Conservation (phyloP, 2,113 vertebrate species). For the Narcine bancroftii region DNA sequence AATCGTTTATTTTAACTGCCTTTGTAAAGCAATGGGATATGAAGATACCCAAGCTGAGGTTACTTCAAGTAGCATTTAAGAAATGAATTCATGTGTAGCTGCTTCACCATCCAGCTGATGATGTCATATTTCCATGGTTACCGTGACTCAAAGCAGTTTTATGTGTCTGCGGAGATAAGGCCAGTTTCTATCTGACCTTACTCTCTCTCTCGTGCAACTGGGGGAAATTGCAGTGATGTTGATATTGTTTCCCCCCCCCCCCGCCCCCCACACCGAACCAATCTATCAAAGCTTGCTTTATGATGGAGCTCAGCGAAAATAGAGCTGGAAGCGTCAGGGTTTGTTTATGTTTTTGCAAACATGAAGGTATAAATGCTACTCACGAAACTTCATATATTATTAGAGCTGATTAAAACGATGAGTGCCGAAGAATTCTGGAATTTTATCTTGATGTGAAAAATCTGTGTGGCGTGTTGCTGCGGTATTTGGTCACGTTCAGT, state of each 20-base stretch:
- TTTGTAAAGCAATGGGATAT: neutral
- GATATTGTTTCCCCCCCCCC: neutral
- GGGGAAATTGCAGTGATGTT: conserved; percentile 7
- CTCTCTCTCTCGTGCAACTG: neutral
- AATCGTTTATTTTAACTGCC: neutral
- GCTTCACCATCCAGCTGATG: conserved; percentile 18
- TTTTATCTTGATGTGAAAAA: neutral
- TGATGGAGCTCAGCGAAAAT: neutral
- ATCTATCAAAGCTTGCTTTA: neutral
- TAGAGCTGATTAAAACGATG: neutral
- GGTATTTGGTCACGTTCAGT: neutral
- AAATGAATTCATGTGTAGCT: conserved; percentile 11
- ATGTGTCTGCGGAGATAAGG: conserved; percentile 20
- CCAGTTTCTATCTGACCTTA: conserved; percentile 30
- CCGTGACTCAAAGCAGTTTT: conserved; percentile 20
- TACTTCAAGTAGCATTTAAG: conserved; percentile 14
- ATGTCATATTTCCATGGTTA: conserved; percentile 16
- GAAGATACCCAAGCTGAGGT: neutral
- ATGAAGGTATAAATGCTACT: neutral
- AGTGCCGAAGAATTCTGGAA: conserved; percentile 1
- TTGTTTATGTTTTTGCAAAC: neutral
- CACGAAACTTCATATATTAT: neutral
- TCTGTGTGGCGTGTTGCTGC: neutral
- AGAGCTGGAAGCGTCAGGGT: neutral
- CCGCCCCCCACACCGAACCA: neutral